Base-by-base conservation (phyloP, 2,113 vertebrate species). In the Barbus barbus region DNA sequence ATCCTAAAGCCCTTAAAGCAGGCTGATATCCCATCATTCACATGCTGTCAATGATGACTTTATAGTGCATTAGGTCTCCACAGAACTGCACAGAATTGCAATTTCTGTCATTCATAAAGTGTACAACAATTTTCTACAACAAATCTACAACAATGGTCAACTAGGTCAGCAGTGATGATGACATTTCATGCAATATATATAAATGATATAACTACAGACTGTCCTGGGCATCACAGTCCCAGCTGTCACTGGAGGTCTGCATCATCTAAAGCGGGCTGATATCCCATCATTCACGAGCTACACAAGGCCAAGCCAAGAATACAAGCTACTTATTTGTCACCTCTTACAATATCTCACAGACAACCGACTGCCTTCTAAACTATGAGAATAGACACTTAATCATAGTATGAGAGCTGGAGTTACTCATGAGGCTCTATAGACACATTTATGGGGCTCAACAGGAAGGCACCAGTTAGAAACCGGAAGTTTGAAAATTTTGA, bases 331-430 rank as follows among this genome's bases (percentile, higher is more conserved):
- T 77, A 56, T 77, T 77, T 53, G 28, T 77, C 74, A 77, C 48
- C 51, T 56, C 48, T 53, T 53, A 56, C 48, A 56, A 77, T 22
- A 56, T 77, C 46, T 53, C 48, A 56, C 26, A 77, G 74, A 33
- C 74, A 56, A 77, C 26, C 9, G 11, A 77, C 28, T 56, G 24
- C 44, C 8, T 18, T 46, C 72, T 11, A 24, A 51, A 51, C n/a
- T 75, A 44, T 75, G 44, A 75, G 16, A 51, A 75, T 28, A 75
- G 24, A 51, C 41, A 51, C 41, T 75, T 75, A 75, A 75, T 75
- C 72, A 51, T 18, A 75, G 14, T 51, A 18, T 6, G 46, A 28
- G 41, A 28, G 24, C 44, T 48, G 44, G 18, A 38, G 31, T 22
- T 69, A n/a, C 65, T 22, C 16, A 22, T 9, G 18, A 33, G 31